Evolutionary conservation across 2,888 invertebrate species (phyloP).

Genomic region (Drosophila ustulata): DNA sequence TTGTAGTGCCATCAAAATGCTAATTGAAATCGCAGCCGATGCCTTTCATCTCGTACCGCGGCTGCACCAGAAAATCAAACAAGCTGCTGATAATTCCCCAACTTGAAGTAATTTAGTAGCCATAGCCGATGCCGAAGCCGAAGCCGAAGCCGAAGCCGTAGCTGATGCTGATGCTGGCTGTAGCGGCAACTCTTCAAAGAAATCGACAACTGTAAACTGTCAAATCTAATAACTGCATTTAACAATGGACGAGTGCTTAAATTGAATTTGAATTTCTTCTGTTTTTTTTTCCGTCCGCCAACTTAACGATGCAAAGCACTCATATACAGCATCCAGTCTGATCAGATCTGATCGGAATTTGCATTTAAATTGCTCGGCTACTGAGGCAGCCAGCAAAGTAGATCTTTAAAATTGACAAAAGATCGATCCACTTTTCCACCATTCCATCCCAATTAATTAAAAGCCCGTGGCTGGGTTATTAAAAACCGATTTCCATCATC

Average conservation of each 20-base stretch:
- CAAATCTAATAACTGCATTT: constrained; percentile 81
- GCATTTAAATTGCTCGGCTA: constrained; percentile 72
- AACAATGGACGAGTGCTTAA: constrained; percentile 68
- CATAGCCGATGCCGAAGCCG: constrained; percentile 16
- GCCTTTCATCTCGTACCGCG: constrained; percentile 75
- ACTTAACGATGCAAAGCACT: constrained; percentile 77
- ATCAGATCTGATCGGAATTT: constrained; percentile 53
- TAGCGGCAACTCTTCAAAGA: constrained; percentile 67
- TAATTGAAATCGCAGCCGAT: constrained; percentile 69
- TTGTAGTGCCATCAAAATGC: constrained; percentile 79
- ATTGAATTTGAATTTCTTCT: constrained; percentile 60
- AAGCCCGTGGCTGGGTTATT: constrained; percentile 66
- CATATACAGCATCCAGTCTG: constrained; percentile 38
- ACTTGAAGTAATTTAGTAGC: constrained; percentile 73
- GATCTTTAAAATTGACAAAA: constrained; percentile 55
- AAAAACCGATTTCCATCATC: constrained; percentile 71
- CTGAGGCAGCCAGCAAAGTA: constrained; percentile 43
- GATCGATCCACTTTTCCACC: constrained; percentile 50
- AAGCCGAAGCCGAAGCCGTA: constrained; percentile 18
- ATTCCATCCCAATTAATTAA: constrained; percentile 67
- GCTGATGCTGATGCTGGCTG: constrained; percentile 1
- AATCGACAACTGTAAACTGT: constrained; percentile 69
- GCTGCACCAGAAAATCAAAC: constrained; percentile 73
- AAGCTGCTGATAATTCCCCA: constrained; percentile 66
- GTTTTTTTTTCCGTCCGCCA: constrained; percentile 19